phyloP scores from a whole-genome alignment of 2,113 vertebrate species.

The Empidonax traillii region DNA sequence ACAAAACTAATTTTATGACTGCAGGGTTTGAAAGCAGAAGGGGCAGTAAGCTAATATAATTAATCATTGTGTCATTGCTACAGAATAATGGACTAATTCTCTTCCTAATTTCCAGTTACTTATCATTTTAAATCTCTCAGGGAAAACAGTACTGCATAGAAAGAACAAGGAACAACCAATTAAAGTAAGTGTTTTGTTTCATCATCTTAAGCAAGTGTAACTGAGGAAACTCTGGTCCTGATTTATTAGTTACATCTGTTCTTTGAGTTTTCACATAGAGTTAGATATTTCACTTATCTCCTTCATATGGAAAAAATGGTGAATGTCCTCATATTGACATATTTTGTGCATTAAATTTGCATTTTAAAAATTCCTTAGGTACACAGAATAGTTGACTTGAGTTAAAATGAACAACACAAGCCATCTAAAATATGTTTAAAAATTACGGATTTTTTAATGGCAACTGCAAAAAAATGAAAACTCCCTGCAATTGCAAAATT shows the following conservation, averaged over 20 bases:
- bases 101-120: constrained; percentile 60
- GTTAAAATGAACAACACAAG: background rate
- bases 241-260: constrained; percentile 1
- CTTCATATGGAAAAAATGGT: background rate
- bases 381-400: background rate
- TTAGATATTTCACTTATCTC: background rate
- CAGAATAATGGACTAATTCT: constrained; percentile 59
- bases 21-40: constrained; percentile 58
- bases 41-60: constrained; percentile 62
- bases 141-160: constrained; percentile 21
- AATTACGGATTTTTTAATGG: background rate
- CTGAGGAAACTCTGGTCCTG: background rate
- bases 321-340: background rate
- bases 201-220: constrained; percentile 8
- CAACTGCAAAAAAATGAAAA: background rate
- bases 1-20: constrained; percentile 61
- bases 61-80: constrained; percentile 66
- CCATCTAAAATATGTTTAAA: background rate
- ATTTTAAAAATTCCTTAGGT: background rate
- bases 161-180: constrained; percentile 16
- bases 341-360: background rate
- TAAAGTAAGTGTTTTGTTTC: constrained; percentile 25
- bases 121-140: constrained; percentile 52
- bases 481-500: background rate
- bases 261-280: background rate